Base-by-base conservation (phyloP, 2,113 vertebrate genomes). In the Anser brachyrhynchus region DNA sequence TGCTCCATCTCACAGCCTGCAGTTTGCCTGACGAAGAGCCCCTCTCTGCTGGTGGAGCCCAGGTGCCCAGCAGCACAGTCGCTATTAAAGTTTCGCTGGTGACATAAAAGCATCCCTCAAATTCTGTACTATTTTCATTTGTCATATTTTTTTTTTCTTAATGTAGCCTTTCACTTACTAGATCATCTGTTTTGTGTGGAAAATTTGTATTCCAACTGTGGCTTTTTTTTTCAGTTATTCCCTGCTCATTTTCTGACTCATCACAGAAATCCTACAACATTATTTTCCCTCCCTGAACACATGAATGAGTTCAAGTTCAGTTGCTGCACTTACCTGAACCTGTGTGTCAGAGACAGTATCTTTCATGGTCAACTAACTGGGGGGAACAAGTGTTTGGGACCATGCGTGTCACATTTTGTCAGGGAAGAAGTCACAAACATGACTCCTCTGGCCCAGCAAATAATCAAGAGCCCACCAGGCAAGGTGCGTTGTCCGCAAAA, bases 61-160 rank as follows among this genome's bases (percentile, higher is more conserved):
- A 1, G 58, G 37, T 73, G 49, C 58, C 39, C 51, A 44, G 70
- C 29, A 57, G 39, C 35, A 43, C 6, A 13, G 51, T 33, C 1
- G 0, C 37, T 91, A 6, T 46, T 71, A 46, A 90, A 64, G 20
- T 73, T 8, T 0, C 87, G 31, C 10, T 41, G 37, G 19, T 43
- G 41, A 62, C 33, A 26, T 84, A 91, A 69, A 88, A 35, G 35
- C 80, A 93, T 7, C 44, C 54, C 51, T 58, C 25, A 72, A 72
- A 84, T 76, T 73, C 51, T 1, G 0, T 7, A 59, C 44, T 2
- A 19, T 17, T 73, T 87, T 25, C 17, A 66, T 79, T 82, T 81
- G 33, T n/a, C 29, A 78, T 70, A 62, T 77, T 94, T 80, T 28
- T 92, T 85, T 49, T 49, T 49, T 22, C 71, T 74, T 79, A 54